A percentile compares a stretch with the other conserved stretches of the same genome.
Conservation (phyloP, 1,140 invertebrate species). For the Drosophila mayri region DNA sequence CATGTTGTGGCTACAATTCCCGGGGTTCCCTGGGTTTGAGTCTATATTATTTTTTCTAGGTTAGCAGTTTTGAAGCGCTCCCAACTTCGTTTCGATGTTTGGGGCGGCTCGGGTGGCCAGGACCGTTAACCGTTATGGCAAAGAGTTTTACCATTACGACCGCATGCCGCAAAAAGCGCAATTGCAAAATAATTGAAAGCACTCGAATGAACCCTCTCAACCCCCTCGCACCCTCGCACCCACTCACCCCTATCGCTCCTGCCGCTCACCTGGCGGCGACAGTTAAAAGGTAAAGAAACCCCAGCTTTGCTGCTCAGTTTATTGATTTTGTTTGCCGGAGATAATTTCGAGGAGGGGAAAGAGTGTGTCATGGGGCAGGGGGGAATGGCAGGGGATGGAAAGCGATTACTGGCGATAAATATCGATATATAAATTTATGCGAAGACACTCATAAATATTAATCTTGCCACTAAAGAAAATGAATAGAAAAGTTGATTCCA, state of each 20-base stretch:
- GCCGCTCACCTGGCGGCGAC: slow-evolving; percentile 25
- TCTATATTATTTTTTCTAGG: slow-evolving; percentile 55
- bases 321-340: slow-evolving; percentile 45
- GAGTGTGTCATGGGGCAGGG: not conserved
- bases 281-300: slow-evolving; percentile 23
- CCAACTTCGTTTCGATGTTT: slow-evolving; percentile 5
- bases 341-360: not conserved
- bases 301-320: slow-evolving; percentile 30
- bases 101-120: slow-evolving; percentile 13
- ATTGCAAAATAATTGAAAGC: slow-evolving; percentile 63
- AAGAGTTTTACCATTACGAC: slow-evolving; percentile 45
- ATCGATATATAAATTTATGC: slow-evolving; percentile 12
- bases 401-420: slow-evolving; percentile 4
- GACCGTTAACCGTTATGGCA: slow-evolving; percentile 55
- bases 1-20: slow-evolving; percentile 54
- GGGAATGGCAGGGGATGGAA: not conserved
- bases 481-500: not conserved
- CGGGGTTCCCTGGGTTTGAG: not conserved
- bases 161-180: slow-evolving; percentile 51
- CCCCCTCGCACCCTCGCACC: not conserved
- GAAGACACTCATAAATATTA: slow-evolving; percentile 3
- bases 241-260: not conserved
- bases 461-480: not conserved
- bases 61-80: slow-evolving; percentile 29
- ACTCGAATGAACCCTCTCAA: slow-evolving; percentile 33